Conservation (phyloP, 1,140 invertebrate species). For the Babylonia areolata region DNA sequence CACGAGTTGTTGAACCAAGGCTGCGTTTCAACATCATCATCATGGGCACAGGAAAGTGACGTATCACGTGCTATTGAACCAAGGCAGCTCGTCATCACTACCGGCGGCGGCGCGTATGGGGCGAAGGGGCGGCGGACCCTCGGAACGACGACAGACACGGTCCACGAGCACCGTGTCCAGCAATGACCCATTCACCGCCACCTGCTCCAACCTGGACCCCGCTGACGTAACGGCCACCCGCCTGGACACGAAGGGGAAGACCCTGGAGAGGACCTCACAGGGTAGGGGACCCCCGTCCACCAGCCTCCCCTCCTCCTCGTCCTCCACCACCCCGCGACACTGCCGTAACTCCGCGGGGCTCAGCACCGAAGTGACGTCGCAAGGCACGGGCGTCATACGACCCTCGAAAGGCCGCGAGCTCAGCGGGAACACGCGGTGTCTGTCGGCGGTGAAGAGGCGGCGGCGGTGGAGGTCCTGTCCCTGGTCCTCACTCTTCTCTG, state of each 20-base stretch:
- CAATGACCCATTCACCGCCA: neutral
- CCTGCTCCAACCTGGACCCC: neutral
- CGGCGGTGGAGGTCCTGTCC: too few relatives aligned
- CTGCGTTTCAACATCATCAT: too few relatives aligned
- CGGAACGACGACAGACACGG: neutral
- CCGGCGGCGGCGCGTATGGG: too few relatives aligned
- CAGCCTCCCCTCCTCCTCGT: neutral
- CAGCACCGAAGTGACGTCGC: constrained; percentile 12
- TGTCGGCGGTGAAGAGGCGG: neutral
- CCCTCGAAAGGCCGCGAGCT: neutral
- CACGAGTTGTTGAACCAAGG: too few relatives aligned
- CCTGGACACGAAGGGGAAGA: constrained; percentile 28
- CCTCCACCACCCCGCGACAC: constrained; percentile 19
- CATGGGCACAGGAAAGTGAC: too few relatives aligned
- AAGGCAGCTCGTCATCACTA: too few relatives aligned
- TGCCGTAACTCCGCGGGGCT: neutral
- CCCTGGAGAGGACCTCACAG: neutral
- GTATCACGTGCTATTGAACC: too few relatives aligned
- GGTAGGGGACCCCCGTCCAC: constrained; percentile 1
- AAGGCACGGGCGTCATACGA: constrained; percentile 3
- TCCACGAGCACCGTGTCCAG: neutral
- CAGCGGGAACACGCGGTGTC: constrained; percentile 13
- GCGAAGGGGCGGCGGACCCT: too few relatives aligned
- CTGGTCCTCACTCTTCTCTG: too few relatives aligned
- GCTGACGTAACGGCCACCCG: constrained; percentile 1